Evolutionary conservation across 2,888 invertebrate genomes (phyloP).

Genomic region (Dugesia japonica): DNA sequence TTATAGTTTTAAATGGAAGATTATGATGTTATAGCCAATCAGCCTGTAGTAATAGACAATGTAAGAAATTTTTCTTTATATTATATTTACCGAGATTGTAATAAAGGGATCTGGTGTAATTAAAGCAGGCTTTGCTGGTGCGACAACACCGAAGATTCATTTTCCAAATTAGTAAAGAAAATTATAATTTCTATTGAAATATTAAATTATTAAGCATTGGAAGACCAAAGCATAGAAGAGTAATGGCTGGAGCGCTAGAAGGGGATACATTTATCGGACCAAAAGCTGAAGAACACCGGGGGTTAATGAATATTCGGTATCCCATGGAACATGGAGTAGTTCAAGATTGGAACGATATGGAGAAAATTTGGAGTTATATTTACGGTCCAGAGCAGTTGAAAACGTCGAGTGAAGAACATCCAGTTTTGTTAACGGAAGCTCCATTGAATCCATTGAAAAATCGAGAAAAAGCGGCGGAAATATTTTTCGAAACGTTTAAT

Average conservation of each 20-base stretch:
- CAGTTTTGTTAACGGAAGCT: constrained; percentile 87
- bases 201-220: constrained; percentile 60
- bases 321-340: constrained; percentile 99
- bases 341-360: constrained; percentile 99
- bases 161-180: constrained; percentile 88
- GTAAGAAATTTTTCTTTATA: constrained; percentile 54
- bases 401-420: constrained; percentile 92
- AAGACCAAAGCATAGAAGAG: constrained; percentile 84
- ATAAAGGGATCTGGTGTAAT: constrained; percentile 98
- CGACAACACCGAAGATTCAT: constrained; percentile 92
- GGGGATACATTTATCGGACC: constrained; percentile 80
- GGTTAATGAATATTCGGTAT: constrained; percentile 77
- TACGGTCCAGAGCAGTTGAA: constrained; percentile 83
- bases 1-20: constrained; percentile 46
- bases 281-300: constrained; percentile 85
- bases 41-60: constrained; percentile 98
- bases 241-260: constrained; percentile 96
- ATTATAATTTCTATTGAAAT: not conserved
- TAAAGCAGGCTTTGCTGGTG: constrained; percentile 95
- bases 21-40: constrained; percentile 65
- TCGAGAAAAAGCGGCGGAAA: constrained; percentile 90
- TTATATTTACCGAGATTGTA: constrained; percentile 38
- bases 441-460: constrained; percentile 84
- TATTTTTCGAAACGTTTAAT: constrained; percentile 96
- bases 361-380: constrained; percentile 93